Base-by-base conservation (phyloP, 2,113 vertebrate species). In the Rhinogobius similis region DNA sequence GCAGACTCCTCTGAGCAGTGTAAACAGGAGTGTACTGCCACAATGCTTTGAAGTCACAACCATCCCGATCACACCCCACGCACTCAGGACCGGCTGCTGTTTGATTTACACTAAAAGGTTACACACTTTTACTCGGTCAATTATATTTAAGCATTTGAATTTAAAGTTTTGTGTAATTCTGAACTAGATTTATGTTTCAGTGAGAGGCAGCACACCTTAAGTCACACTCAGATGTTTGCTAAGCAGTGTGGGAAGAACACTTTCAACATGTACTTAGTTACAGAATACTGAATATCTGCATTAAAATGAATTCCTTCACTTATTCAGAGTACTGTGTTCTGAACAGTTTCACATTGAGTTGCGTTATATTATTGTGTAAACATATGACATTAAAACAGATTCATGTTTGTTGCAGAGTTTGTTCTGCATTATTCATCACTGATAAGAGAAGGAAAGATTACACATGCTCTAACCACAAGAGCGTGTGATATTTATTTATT, bases 21-120 rank as follows among this genome's bases (percentile, higher is more conserved):
- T 92, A 93, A 94, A 94, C 92, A 93, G 87, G 77, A 89, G 88
- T 91, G 92, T 89, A 89, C 84, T 80, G 87, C 87, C 72, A 64
- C 26, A 72, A 68, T 21, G 65, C 92, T 94, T 93, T 93, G 92
- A 93, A 90, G 91, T 92, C 52, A 65, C 81, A 74, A 76, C 86
- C 77, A 79, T 79, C 77, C 75, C 55, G 50, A 67, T 65, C 50
- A 10, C 84, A 55, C 58, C 72, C 36, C 82, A 38, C 44, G 12
- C 66, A 62, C 64, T 59, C 21, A 4, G 38, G 67, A 79, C 65
- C 65, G 52, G 55, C 76, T 76, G 48, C 66, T 72, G 50, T 9
- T 65, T 24, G 62, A 81, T 81, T 63, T 73, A 72, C 39, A 55
- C 43, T 61, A 62, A 62, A 52, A 16, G 14, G 18, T 62, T 26